Evolutionary conservation across 1,140 invertebrate genomes (phyloP), one percentile per base, ranked within the genome.

Genomic region (Hydropsyche tenuis): DNA sequence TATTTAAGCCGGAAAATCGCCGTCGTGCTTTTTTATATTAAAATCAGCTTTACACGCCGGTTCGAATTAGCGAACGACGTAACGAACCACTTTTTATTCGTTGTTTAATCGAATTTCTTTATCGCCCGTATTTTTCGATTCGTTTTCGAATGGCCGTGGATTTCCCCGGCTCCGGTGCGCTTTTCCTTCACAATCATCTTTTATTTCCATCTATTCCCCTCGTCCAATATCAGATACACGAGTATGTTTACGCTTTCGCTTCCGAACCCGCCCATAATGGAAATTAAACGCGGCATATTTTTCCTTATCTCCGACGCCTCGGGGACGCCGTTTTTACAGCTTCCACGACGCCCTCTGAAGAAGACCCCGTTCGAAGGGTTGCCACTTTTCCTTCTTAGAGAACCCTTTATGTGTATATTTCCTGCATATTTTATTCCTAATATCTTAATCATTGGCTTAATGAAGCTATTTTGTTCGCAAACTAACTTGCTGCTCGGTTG

Each of bases 241-340:
- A 68, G 20, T 70, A 70, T 69, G 63, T 60, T 56, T 62, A 64
- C 72, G 30, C 65, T 23, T 73, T 42, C 51, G 23, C 30, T 45
- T 45, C 65, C 72, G 51, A 48, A 16, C 51, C 63, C 42, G 14
- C 3, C 46, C 72, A 53, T 65, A 73, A 76, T 76, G 75, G 72
- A 76, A 76, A 76, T 76, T 76, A 76, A 76, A 71, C 75, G 75
- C 71, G 66, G 65, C 72, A 73, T 72, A 76, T 76, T 73, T 73
- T 64, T 73, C 68, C 72, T 76, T 76, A 76, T 76, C 75, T 76
- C 43, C 43, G 37, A 42, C 63, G 63, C 56, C 56, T 60, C 56
- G 56, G 56, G 63, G 63, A 65, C 37, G 66, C 56, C 56, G 56
- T 20, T 60, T 25, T 60, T 66, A 20, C 63, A 45, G 37, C 22